phyloP scores from a whole-genome alignment of 2,113 vertebrate genomes.

The Tragelaphus buxtoni region DNA sequence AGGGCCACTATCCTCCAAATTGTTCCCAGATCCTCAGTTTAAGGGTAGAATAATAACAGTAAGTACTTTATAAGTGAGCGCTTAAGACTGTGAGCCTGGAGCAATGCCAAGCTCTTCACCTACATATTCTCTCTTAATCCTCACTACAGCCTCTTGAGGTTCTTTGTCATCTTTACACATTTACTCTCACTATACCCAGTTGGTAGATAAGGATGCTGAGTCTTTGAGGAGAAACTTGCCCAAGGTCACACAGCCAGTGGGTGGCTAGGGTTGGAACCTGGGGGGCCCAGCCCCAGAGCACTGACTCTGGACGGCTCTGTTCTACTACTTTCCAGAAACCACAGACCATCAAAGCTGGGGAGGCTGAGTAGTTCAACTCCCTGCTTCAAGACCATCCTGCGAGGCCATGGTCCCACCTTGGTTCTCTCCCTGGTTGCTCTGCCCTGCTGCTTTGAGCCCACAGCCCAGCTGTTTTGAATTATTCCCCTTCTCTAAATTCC shows the following conservation, averaged over 20 bases:
- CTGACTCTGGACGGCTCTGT: background rate
- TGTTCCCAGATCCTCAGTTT: background rate
- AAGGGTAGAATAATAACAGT: background rate
- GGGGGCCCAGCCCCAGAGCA: background rate
- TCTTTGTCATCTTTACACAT: background rate
- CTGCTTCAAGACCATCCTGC: background rate
- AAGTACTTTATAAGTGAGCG: background rate
- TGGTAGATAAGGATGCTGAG: background rate
- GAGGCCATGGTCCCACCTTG: background rate
- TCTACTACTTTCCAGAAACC: background rate
- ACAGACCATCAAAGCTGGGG: background rate
- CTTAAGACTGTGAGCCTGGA: background rate
- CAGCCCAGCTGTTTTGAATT: rapidly evolving
- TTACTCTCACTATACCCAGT: background rate
- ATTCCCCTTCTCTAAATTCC: background rate
- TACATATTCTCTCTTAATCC: background rate
- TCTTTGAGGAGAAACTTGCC: conserved; percentile 17
- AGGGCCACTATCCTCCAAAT: background rate
- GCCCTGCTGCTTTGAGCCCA: background rate
- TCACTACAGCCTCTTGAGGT: background rate
- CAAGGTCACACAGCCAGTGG: background rate
- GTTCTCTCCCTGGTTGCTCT: background rate
- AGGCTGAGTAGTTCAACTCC: background rate
- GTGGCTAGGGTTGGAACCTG: background rate
- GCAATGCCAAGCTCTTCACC: background rate